These are phyloP conservation scores for Leptinotarsa texana DNA, from an alignment of 1,140 invertebrate genomes.

Conservation along the genomic window DNA sequence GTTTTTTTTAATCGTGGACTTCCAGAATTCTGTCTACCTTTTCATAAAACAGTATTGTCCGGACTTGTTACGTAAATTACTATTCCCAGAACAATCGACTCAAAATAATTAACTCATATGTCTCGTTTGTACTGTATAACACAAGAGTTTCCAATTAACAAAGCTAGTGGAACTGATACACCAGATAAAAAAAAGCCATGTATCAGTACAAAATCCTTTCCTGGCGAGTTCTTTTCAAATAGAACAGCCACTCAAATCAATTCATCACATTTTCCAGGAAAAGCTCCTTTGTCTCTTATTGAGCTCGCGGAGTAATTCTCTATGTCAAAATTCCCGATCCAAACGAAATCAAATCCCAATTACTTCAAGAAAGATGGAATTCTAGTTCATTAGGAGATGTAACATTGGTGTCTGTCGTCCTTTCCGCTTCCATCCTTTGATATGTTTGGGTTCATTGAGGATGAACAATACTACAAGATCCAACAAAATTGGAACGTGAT, in stretches of 20 bases:
- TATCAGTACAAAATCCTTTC: background rate
- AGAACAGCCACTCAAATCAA: background rate
- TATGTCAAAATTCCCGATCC: background rate
- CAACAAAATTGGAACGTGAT: background rate
- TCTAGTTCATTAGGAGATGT: background rate
- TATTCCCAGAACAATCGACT: no score
- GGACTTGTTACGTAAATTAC: no score
- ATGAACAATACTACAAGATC: background rate
- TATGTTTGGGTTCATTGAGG: background rate
- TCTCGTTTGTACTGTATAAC: no score
- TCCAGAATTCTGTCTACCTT: no score
- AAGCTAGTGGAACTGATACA: no score
- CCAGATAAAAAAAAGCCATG: no score
- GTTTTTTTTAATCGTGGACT: no score
- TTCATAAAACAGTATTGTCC: no score
- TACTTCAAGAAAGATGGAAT: background rate
- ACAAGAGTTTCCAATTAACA: no score
- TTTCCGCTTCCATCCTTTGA: background rate
- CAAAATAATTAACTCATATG: no score
- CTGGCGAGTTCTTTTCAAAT: background rate
- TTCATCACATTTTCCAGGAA: background rate
- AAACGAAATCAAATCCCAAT: background rate
- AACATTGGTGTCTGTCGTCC: background rate
- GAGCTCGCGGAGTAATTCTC: background rate
- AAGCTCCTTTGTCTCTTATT: background rate